phyloP scores from a whole-genome alignment of 2,113 vertebrate species.

The Addax nasomaculatus region DNA sequence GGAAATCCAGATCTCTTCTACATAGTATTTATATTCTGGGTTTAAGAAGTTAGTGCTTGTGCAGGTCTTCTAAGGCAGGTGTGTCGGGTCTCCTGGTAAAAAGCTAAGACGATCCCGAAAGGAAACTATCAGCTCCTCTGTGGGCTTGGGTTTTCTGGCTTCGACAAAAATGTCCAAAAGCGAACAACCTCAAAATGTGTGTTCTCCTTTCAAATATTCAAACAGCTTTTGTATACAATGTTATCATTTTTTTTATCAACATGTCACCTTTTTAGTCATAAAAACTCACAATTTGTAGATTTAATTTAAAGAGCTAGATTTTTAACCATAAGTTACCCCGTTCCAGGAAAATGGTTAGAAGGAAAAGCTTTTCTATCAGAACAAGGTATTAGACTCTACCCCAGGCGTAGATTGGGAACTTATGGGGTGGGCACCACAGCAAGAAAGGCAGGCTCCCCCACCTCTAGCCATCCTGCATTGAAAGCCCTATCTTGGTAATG shows the following conservation, averaged over 20 bases:
- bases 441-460: neutral
- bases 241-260: neutral
- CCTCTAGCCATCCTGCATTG: neutral
- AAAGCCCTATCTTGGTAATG: neutral
- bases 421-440: too few species aligned
- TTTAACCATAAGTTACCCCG: neutral
- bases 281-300: neutral
- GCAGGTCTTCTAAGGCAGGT: neutral
- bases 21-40: neutral
- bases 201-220: neutral
- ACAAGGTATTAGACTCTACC: neutral
- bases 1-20: neutral
- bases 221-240: neutral
- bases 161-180: neutral
- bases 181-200: neutral
- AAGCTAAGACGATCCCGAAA: neutral
- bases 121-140: neutral
- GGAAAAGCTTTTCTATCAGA: neutral
- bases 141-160: neutral
- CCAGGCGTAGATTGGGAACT: neutral
- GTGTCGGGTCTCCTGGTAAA: neutral
- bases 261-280: neutral
- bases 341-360: neutral
- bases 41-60: neutral
- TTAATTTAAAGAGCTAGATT: neutral